These are phyloP conservation scores for Deilephila elpenor DNA, from an alignment of 2,888 invertebrate genomes.

Conservation along the genomic window DNA sequence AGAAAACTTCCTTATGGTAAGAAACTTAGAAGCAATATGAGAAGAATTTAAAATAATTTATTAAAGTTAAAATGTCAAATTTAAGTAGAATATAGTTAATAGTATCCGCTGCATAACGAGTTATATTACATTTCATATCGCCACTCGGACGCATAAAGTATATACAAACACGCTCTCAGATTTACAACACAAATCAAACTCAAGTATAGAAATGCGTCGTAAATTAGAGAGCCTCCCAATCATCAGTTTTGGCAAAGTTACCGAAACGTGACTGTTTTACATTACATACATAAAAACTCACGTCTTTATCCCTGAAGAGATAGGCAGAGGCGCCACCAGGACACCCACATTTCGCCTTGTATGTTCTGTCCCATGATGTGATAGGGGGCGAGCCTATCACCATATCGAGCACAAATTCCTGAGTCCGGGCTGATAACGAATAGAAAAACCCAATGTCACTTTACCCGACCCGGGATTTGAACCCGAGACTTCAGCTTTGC, in stretches of 20 bases:
- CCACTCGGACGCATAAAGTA: background rate
- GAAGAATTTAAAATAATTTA: background rate
- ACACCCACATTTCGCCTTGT: too few relatives aligned
- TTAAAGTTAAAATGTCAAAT: background rate
- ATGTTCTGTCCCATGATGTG: too few relatives aligned
- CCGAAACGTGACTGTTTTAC: slow-evolving; percentile 25
- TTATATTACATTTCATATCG: slow-evolving; percentile 3
- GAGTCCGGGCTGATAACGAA: too few relatives aligned
- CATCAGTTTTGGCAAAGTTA: slow-evolving; percentile 23
- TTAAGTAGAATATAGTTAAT: background rate
- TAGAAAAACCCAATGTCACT: too few relatives aligned
- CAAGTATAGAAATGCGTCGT: slow-evolving; percentile 18
- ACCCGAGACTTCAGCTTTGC: too few relatives aligned
- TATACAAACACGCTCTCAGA: slow-evolving; percentile 1
- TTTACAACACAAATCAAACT: slow-evolving; percentile 18
- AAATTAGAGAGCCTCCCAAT: slow-evolving; percentile 29
- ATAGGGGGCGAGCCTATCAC: too few relatives aligned
- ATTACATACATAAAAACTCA: too few relatives aligned
- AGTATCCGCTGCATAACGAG: background rate
- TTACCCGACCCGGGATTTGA: too few relatives aligned
- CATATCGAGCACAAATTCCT: too few relatives aligned
- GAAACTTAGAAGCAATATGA: background rate
- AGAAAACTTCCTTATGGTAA: too few relatives aligned
- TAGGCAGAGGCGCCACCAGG: too few relatives aligned
- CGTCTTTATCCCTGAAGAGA: too few relatives aligned